Base-by-base conservation (phyloP, 2,888 invertebrate genomes). In the Periphyllus acericola region DNA sequence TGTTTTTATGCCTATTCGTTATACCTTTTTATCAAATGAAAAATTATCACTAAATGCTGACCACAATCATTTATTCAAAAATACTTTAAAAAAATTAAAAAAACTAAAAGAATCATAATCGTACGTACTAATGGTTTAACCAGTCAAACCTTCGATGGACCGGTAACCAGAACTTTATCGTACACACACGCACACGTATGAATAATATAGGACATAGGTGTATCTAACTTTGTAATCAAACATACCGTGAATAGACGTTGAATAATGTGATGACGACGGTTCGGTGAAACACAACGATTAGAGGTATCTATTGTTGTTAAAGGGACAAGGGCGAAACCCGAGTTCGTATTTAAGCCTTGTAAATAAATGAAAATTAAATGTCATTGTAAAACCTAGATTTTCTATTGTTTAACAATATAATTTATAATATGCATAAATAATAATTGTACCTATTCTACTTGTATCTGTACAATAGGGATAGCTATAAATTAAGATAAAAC, bases 351-450 rank as follows among this genome's bases (percentile, higher is more conserved):
- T 71, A 32, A 17, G 17, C 71, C 71, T n/a, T 29, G 32, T 32
- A 32, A 71, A 71, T 71, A 71, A 71, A 71, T 71, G n/a, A 32
- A 71, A 32, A 71, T 71, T 71, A 71, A 71, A 71, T 32, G 29
- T 71, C 71, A 29, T 71, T 71, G 71, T 71, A 71, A 71, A 32
- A 71, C 17, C 17, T 71, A 71, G 29, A 32, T 71, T 29, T 71
- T 29, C 29, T 32, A 32, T 71, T 71, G 71, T 71, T 71, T 71
- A 17, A 32, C 11, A 17, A 71, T 71, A 71, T 71, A 71, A 71
- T 71, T 71, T 71, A 71, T 71, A 71, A 71, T 71, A 71, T 17
- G 71, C 71, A 32, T 71, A 71, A 71, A 71, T 32, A 71, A 71
- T 29, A 71, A 46, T 46, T 14, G 11, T 46, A 46, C 14, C 14